These are phyloP conservation scores for Glomeris maerens DNA, from an alignment of 1,140 invertebrate species.

Conservation along the genomic window DNA sequence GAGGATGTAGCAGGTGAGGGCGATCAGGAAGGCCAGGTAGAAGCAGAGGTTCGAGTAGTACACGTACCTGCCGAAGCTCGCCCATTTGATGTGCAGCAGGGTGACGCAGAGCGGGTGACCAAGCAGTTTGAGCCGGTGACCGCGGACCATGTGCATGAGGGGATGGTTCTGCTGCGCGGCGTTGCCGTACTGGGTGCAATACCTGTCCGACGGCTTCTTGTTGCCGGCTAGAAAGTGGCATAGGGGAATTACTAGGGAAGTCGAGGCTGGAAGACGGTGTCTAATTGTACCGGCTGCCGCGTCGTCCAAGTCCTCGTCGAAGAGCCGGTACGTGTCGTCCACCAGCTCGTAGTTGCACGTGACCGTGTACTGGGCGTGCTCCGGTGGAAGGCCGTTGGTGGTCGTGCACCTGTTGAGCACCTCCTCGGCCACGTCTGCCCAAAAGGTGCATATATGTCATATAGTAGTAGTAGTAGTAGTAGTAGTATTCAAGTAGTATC, in stretches of 20 bases:
- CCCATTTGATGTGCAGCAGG: slow-evolving; percentile 38
- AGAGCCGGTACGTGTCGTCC: slow-evolving; percentile 34
- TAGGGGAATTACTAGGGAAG: slow-evolving; percentile 6
- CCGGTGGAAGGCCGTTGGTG: slow-evolving; percentile 27
- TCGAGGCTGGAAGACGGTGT: slow-evolving; percentile 7
- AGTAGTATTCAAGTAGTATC: not conserved
- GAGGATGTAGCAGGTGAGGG: slow-evolving; percentile 35
- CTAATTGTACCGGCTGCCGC: no score
- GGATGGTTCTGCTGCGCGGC: slow-evolving; percentile 41
- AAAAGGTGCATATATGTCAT: no score
- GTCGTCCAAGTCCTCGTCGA: slow-evolving; percentile 15
- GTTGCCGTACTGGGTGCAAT: no score
- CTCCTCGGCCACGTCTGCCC: slow-evolving; percentile 35
- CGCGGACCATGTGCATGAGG: slow-evolving; percentile 36
- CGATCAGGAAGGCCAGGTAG: slow-evolving; percentile 34
- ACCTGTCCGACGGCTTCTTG: no score
- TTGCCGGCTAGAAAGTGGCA: slow-evolving; percentile 17
- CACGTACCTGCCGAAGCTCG: slow-evolving; percentile 32
- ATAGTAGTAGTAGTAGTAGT: no score
- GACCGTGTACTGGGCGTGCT: slow-evolving; percentile 27
- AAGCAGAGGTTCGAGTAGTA: slow-evolving; percentile 38
- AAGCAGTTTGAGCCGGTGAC: slow-evolving; percentile 29
- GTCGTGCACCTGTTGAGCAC: slow-evolving; percentile 35
- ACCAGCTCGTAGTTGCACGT: slow-evolving; percentile 39
- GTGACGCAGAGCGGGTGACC: slow-evolving; percentile 36